These are phyloP conservation scores for Zoroaster sp. DNA, from an alignment of 53 echinoderm and acorn worm species.

Conservation along the genomic window DNA sequence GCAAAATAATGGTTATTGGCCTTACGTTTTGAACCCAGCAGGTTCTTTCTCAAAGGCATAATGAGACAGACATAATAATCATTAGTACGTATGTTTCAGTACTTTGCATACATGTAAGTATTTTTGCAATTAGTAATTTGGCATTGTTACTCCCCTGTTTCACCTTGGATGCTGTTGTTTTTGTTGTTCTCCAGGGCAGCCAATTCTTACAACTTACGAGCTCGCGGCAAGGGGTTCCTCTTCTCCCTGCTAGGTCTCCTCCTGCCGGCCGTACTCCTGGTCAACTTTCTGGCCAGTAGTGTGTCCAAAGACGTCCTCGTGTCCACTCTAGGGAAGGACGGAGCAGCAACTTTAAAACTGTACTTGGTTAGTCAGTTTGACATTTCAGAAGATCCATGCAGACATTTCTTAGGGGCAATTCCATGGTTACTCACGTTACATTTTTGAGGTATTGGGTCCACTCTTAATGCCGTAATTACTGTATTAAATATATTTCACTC, in stretches of 20 bases:
- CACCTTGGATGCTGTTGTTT: background rate
- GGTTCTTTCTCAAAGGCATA: too few species aligned
- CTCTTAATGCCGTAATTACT: too few species aligned
- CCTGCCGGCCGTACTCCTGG: conserved; percentile 69
- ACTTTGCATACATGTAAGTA: too few species aligned
- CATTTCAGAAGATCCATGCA: background rate
- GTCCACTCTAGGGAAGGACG: conserved; percentile 57
- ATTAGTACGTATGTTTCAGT: background rate
- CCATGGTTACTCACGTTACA: too few species aligned
- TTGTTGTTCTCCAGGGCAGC: conserved; percentile 58
- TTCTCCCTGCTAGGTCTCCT: conserved; percentile 84
- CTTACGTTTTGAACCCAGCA: too few species aligned
- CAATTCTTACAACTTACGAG: conserved; percentile 81
- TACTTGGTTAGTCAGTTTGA: conserved; percentile 69
- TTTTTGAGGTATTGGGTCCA: too few species aligned
- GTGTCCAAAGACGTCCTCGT: conserved; percentile 73
- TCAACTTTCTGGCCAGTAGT: conserved; percentile 81
- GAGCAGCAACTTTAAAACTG: conserved; percentile 57
- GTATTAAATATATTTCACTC: too few species aligned
- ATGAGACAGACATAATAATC: too few species aligned
- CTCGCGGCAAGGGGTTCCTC: conserved; percentile 76
- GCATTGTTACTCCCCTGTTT: too few species aligned
- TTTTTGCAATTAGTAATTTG: too few species aligned
- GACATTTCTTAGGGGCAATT: too few species aligned
- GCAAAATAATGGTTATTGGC: too few species aligned